A percentile compares a stretch with the other conserved stretches of the same genome.
Conservation (phyloP, 2,113 vertebrate genomes). For the Nyctereutes procyonoides region DNA sequence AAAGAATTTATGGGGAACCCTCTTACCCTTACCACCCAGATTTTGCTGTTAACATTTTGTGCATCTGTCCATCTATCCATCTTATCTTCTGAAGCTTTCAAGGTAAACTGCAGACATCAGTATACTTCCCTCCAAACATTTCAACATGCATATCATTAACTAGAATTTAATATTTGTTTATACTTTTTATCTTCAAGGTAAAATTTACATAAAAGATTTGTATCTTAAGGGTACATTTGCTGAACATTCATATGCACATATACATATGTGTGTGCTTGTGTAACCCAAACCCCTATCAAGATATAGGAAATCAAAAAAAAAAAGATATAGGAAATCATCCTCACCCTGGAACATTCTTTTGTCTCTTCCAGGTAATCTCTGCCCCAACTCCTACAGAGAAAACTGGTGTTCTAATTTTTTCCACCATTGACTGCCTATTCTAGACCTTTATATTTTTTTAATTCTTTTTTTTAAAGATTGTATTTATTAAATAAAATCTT, state of each 20-base stretch:
- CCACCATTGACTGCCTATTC: neutral
- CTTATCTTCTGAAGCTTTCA: neutral
- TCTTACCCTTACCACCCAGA: too few relatives aligned
- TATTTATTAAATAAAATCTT: too few relatives aligned
- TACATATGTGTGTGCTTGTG: neutral
- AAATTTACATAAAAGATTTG: neutral
- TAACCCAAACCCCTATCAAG: neutral
- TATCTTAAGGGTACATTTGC: neutral
- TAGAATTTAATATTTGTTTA: neutral
- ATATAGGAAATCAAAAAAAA: neutral
- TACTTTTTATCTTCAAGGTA: neutral
- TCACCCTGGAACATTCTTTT: neutral
- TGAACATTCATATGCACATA: neutral
- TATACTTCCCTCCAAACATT: neutral
- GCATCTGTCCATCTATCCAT: neutral
- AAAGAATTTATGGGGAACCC: neutral
- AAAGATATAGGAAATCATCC: neutral
- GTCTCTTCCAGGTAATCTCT: neutral
- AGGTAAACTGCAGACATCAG: neutral
- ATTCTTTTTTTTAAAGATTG: too few relatives aligned
- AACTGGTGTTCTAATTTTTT: neutral
- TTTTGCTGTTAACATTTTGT: neutral
- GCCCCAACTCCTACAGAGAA: too few relatives aligned
- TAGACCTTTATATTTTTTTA: neutral
- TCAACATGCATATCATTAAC: neutral